Evolutionary conservation across 2,888 invertebrate genomes (phyloP).

Genomic region (Rotaria magnacalcarata): DNA sequence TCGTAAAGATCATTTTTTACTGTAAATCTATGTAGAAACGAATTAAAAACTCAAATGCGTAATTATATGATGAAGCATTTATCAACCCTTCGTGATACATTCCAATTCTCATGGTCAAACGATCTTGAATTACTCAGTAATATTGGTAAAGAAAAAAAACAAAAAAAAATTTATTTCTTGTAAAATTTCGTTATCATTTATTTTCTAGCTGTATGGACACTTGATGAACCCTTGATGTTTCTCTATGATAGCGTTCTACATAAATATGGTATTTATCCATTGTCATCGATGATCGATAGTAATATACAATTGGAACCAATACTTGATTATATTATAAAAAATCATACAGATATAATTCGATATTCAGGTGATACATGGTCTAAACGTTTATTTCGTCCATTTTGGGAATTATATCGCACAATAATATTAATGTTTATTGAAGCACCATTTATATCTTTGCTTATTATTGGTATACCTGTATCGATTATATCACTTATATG

Average conservation of each 20-base stretch:
- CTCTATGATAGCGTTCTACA: not conserved
- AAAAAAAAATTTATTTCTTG: no score
- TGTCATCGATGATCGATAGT: not conserved
- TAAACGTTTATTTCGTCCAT: conserved; percentile 37
- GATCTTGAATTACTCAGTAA: conserved; percentile 14
- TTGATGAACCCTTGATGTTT: not conserved
- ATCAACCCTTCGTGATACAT: not conserved
- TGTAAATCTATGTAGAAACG: not conserved
- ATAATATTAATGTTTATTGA: conserved; percentile 45
- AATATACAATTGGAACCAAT: not conserved
- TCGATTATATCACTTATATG: conserved; percentile 43
- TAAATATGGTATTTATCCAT: conserved; percentile 23
- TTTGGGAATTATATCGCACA: conserved; percentile 46
- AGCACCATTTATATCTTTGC: conserved; percentile 44
- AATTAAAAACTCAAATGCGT: not conserved
- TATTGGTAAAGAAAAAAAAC: not conserved
- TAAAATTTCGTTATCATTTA: not conserved
- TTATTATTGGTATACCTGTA: conserved; percentile 44
- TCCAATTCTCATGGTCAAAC: conserved; percentile 2
- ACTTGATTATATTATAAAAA: not conserved
- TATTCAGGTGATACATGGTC: not conserved
- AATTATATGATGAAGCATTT: not conserved
- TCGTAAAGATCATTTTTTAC: no score
- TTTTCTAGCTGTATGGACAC: conserved; percentile 20
- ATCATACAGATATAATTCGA: not conserved